Conservation (phyloP, 2,888 invertebrate species). For the Pasiphila rectangulata region DNA sequence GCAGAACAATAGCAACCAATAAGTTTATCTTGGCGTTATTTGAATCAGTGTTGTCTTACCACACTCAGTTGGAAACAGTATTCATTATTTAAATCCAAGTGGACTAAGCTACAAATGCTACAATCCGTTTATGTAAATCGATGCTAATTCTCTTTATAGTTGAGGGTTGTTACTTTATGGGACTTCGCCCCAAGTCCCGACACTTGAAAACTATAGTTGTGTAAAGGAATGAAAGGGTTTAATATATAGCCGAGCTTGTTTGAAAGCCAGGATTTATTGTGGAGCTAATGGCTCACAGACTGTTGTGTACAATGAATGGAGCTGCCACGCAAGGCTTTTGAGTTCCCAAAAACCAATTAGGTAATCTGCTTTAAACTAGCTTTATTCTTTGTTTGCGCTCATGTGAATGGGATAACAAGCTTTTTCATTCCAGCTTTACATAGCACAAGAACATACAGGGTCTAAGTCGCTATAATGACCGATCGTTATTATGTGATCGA, state of each 20-base stretch:
- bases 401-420: background rate
- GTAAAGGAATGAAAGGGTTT: slow-evolving; percentile 21
- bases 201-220: slow-evolving; percentile 21
- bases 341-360: slow-evolving; percentile 8
- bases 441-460: no score
- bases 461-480: no score
- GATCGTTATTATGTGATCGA: no score
- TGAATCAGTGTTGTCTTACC: slow-evolving; percentile 24
- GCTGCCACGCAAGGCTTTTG: slow-evolving; percentile 16
- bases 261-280: slow-evolving; percentile 25
- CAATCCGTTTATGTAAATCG: slow-evolving; percentile 68
- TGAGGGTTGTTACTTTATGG: slow-evolving; percentile 37
- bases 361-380: slow-evolving; percentile 1
- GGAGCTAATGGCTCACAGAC: slow-evolving; percentile 23
- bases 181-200: slow-evolving; percentile 23
- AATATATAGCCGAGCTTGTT: slow-evolving; percentile 22
- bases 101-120: slow-evolving; percentile 56
- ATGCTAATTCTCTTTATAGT: slow-evolving; percentile 56
- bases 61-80: slow-evolving; percentile 42
- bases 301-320: slow-evolving; percentile 21
- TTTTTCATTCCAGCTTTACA: background rate
- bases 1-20: no score
- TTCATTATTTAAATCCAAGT: slow-evolving; percentile 65
- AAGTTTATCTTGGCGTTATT: slow-evolving; percentile 37
- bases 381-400: background rate